phyloP scores from a whole-genome alignment of 2,888 invertebrate species.

The Dasysyrphus albostriatus region DNA sequence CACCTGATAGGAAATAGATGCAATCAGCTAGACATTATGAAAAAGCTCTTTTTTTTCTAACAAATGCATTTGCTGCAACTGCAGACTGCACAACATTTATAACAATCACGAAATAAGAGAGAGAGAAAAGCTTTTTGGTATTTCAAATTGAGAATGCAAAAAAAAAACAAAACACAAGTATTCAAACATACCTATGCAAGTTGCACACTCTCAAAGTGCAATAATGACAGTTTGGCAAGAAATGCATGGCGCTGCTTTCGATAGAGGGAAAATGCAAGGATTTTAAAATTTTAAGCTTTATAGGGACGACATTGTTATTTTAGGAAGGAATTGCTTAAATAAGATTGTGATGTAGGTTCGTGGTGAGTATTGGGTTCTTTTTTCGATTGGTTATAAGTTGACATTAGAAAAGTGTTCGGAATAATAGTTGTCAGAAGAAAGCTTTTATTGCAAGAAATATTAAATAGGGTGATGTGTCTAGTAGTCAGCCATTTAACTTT shows the following conservation, averaged over 20 bases:
- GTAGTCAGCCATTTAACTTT: too few relatives aligned
- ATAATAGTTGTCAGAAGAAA: too few relatives aligned
- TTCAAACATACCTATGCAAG: conserved; percentile 17
- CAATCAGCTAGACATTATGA: background rate
- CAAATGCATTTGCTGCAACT: conserved; percentile 53
- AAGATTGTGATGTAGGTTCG: too few relatives aligned
- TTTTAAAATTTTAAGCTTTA: background rate
- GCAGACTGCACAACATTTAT: conserved; percentile 34
- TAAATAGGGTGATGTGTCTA: too few relatives aligned
- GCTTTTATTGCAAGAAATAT: too few relatives aligned
- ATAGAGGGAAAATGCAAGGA: conserved; percentile 15
- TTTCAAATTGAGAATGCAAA: conserved; percentile 40
- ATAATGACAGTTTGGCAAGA: background rate
- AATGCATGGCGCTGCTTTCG: conserved; percentile 67
- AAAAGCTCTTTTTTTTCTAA: conserved; percentile 54
- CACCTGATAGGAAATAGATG: conserved; percentile 69
- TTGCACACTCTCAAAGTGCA: conserved; percentile 55
- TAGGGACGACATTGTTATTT: too few relatives aligned
- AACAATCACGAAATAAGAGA: conserved; percentile 32
- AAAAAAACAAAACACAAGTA: conserved; percentile 18
- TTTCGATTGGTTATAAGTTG: too few relatives aligned
- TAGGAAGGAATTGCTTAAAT: too few relatives aligned
- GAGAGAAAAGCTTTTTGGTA: conserved; percentile 47
- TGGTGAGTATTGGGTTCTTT: too few relatives aligned
- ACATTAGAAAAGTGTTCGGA: too few relatives aligned